phyloP scores from a whole-genome alignment of 1,140 invertebrate species.

The Matsumurasca onukii region DNA sequence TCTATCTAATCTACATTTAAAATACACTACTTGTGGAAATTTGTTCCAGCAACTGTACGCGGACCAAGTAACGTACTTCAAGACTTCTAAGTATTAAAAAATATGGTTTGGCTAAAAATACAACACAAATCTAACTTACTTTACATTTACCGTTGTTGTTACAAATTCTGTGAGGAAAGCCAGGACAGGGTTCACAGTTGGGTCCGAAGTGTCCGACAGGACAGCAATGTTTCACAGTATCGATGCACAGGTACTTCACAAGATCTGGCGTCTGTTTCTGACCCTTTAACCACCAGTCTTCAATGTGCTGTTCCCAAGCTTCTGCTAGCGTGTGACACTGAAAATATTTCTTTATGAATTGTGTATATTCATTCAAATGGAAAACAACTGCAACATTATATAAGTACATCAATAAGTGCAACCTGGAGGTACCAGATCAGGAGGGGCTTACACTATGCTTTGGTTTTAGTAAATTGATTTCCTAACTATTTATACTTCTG shows the following conservation, averaged over 20 bases:
- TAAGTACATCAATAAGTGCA: too few species aligned
- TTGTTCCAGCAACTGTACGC: too few species aligned
- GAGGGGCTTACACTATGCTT: neutral
- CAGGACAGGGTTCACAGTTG: slow-evolving; percentile 80
- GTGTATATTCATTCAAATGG: slow-evolving; percentile 15
- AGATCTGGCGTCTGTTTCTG: slow-evolving; percentile 69
- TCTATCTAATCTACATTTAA: too few species aligned
- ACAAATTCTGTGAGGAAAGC: slow-evolving; percentile 74
- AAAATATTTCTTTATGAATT: too few species aligned
- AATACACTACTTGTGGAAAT: too few species aligned
- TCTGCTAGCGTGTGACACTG: slow-evolving; percentile 83
- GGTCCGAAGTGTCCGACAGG: slow-evolving; percentile 83
- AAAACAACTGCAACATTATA: neutral
- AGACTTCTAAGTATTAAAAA: too few species aligned
- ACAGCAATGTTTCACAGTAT: slow-evolving; percentile 83
- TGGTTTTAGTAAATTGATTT: too few species aligned
- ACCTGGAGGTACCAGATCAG: too few species aligned
- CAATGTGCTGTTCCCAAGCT: slow-evolving; percentile 77
- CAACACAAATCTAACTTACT: slow-evolving; percentile 48
- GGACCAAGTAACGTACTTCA: too few species aligned
- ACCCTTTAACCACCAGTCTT: slow-evolving; percentile 88
- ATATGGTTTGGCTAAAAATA: neutral
- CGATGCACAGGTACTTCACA: slow-evolving; percentile 79
- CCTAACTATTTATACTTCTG: too few species aligned
- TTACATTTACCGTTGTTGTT: slow-evolving; percentile 91